phyloP scores from a whole-genome alignment of 2,888 invertebrate genomes.

The Heterodera filipjevi region DNA sequence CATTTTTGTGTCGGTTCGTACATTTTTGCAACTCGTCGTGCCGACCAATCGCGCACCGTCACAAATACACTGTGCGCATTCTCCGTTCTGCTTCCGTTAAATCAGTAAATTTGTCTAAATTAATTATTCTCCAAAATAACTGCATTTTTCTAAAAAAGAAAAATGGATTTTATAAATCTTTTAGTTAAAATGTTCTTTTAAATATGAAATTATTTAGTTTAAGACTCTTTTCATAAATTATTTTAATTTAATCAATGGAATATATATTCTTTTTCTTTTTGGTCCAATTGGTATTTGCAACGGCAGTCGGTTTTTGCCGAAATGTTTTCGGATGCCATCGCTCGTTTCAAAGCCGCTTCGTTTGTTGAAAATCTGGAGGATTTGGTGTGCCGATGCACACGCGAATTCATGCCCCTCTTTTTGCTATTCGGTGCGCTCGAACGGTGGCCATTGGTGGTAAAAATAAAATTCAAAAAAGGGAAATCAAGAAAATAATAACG shows the following conservation, averaged over 20 bases:
- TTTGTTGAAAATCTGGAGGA: slow-evolving; percentile 41
- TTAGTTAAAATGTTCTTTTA: too few species aligned
- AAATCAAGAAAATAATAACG: too few species aligned
- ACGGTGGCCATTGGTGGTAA: slow-evolving; percentile 34
- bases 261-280: slow-evolving; percentile 29
- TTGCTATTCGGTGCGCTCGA: slow-evolving; percentile 43
- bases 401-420: slow-evolving; percentile 41
- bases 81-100: slow-evolving; percentile 51
- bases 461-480: not conserved
- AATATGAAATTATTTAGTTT: too few species aligned
- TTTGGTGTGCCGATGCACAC: slow-evolving; percentile 42
- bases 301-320: slow-evolving; percentile 46
- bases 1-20: slow-evolving; percentile 52
- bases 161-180: too few species aligned
- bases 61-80: slow-evolving; percentile 50
- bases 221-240: too few species aligned
- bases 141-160: too few species aligned
- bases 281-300: slow-evolving; percentile 57
- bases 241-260: too few species aligned
- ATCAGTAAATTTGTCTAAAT: slow-evolving; percentile 43
- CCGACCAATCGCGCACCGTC: slow-evolving; percentile 28
- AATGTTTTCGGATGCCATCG: slow-evolving; percentile 31
- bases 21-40: slow-evolving; percentile 48
- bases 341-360: slow-evolving; percentile 43
- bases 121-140: too few species aligned